Conservation (phyloP, 2,113 vertebrate species). For the Eudyptes chrysolophus region DNA sequence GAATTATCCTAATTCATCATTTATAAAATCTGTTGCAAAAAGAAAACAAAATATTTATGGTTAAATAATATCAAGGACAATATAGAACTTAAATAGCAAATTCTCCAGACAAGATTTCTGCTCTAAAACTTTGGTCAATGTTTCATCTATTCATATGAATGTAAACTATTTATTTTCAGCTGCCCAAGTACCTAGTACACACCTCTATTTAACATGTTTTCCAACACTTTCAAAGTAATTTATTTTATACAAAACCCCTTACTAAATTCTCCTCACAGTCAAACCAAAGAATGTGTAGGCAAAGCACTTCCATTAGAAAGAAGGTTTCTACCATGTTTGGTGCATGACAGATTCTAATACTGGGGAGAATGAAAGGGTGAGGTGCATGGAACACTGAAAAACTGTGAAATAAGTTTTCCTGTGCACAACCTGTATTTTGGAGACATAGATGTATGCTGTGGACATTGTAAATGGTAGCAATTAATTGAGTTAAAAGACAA, state of each 20-base stretch:
- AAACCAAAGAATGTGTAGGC: background rate
- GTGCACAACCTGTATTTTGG: background rate
- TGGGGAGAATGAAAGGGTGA: background rate
- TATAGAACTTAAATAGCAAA: background rate
- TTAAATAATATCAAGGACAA: background rate
- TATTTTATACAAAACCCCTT: background rate
- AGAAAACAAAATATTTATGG: background rate
- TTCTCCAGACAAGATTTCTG: background rate
- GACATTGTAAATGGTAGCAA: background rate
- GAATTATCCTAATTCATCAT: background rate
- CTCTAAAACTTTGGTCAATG: background rate
- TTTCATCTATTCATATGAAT: background rate
- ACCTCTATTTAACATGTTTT: background rate
- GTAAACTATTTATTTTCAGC: background rate
- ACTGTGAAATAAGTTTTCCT: background rate
- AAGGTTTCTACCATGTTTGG: background rate
- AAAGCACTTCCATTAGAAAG: background rate
- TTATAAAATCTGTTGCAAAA: conserved; percentile 24
- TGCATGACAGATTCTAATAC: background rate
- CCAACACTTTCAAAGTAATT: background rate
- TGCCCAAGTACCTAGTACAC: background rate
- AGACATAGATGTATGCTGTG: background rate
- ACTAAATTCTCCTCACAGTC: background rate
- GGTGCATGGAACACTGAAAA: background rate
- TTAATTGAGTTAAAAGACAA: conserved; percentile 66